Conservation (phyloP, 2,888 invertebrate genomes). For the Stratiomys singularior region DNA sequence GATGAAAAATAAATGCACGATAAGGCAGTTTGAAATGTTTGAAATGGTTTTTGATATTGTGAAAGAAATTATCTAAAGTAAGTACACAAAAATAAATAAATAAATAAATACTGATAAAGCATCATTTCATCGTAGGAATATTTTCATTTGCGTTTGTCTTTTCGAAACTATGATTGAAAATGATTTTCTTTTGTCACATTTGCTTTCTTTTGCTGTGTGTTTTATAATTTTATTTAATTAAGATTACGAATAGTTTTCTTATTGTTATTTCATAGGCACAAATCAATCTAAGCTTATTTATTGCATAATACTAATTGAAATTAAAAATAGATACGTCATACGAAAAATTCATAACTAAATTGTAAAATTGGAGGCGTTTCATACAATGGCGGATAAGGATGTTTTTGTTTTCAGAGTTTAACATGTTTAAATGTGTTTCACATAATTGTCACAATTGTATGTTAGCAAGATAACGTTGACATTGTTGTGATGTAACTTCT, state of each 20-base stretch:
- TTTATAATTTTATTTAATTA: background rate
- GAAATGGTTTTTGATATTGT: too few species aligned
- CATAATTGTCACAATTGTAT: too few species aligned
- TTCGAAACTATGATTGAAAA: too few species aligned
- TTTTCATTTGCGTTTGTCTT: background rate
- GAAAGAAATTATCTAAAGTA: background rate
- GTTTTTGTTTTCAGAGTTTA: too few species aligned
- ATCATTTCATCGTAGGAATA: conserved; percentile 7
- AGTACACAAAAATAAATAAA: conserved; percentile 16
- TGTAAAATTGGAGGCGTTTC: too few species aligned
- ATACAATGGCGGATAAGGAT: too few species aligned
- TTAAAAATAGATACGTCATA: background rate
- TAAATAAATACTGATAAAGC: conserved; percentile 23
- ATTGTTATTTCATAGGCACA: background rate
- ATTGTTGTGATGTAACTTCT: background rate
- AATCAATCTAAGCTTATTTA: background rate
- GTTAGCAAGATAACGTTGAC: background rate
- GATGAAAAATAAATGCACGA: too few species aligned
- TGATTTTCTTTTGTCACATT: too few species aligned
- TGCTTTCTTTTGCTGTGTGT: too few species aligned
- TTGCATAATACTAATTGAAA: background rate
- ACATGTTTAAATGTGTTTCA: too few species aligned
- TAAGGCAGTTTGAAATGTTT: too few species aligned
- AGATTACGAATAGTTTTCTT: background rate
- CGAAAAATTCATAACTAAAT: background rate